These are phyloP conservation scores for Zaprionus lineosus DNA, from an alignment of 2,888 invertebrate genomes.

Conservation along the genomic window DNA sequence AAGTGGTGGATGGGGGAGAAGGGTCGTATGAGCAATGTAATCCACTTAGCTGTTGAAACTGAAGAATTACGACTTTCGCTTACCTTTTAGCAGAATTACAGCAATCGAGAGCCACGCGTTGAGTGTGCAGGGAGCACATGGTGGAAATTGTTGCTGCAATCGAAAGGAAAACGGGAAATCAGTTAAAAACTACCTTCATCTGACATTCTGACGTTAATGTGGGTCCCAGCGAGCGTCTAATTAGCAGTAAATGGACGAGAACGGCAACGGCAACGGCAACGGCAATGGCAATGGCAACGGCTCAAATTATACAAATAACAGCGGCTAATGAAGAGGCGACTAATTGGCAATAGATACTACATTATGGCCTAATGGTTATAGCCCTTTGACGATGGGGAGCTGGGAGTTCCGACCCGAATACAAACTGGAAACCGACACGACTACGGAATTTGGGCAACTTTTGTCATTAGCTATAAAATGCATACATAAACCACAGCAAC, in stretches of 20 bases:
- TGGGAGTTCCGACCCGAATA: no score
- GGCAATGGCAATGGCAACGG: neutral
- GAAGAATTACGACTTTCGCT: conserved; percentile 35
- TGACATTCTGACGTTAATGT: no score
- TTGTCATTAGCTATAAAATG: conserved; percentile 1
- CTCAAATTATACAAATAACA: conserved; percentile 4
- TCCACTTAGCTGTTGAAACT: conserved; percentile 25
- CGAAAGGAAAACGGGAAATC: conserved; percentile 1
- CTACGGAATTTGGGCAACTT: conserved; percentile 8
- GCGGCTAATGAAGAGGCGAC: neutral
- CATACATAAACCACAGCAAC: neutral
- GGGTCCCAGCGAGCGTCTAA: conserved; percentile 2
- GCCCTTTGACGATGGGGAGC: no score
- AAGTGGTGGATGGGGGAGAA: neutral
- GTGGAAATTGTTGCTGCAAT: conserved; percentile 43
- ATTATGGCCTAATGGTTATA: no score
- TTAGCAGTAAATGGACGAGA: conserved; percentile 17
- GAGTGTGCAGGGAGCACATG: conserved; percentile 32
- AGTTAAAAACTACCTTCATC: conserved; percentile 25
- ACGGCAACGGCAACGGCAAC: neutral
- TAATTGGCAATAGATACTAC: conserved; percentile 23
- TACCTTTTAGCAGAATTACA: conserved; percentile 58
- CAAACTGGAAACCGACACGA: no score
- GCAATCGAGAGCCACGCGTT: conserved; percentile 32
- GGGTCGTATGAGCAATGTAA: conserved; percentile 44